phyloP scores from a whole-genome alignment of 1,140 invertebrate species.

The Drosophila santomea region DNA sequence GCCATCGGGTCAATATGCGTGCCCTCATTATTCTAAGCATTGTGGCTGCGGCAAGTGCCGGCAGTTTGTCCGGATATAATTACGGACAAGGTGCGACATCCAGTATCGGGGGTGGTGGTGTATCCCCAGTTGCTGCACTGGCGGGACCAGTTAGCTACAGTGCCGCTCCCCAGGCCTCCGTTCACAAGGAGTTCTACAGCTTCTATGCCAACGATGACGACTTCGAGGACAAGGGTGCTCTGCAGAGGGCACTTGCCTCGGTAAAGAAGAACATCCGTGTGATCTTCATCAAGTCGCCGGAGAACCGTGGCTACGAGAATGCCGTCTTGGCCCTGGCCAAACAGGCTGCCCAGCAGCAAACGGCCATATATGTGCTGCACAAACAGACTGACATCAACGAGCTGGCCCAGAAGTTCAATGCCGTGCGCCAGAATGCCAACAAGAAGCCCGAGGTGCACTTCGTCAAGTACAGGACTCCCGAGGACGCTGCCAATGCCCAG shows the following conservation, averaged over 20 bases:
- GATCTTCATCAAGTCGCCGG: constrained; percentile 71
- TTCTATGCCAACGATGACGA: constrained; percentile 69
- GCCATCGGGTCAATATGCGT: constrained; percentile 56
- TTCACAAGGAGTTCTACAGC: constrained; percentile 66
- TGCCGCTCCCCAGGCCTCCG: constrained; percentile 48
- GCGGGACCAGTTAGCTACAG: constrained; percentile 61
- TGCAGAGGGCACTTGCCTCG: constrained; percentile 44
- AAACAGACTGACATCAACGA: constrained; percentile 71
- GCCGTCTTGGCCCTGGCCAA: constrained; percentile 68
- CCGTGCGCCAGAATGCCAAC: constrained; percentile 57
- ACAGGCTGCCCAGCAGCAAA: constrained; percentile 69
- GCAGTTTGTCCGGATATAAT: constrained; percentile 69
- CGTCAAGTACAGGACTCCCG: constrained; percentile 76
- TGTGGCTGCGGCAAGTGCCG: constrained; percentile 62
- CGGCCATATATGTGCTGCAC: constrained; percentile 73
- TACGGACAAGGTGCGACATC: constrained; percentile 54
- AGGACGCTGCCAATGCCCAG: constrained; percentile 76
- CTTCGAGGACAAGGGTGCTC: constrained; percentile 62
- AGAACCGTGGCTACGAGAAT: constrained; percentile 70
- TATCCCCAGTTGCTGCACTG: constrained; percentile 13
- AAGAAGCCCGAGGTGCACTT: constrained; percentile 76
- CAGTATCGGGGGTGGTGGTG: constrained; percentile 11
- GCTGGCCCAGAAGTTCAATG: constrained; percentile 74
- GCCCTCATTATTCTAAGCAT: constrained; percentile 68
- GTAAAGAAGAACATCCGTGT: constrained; percentile 69